phyloP scores from a whole-genome alignment of 2,113 vertebrate genomes.

The Chlorocebus sabaeus region DNA sequence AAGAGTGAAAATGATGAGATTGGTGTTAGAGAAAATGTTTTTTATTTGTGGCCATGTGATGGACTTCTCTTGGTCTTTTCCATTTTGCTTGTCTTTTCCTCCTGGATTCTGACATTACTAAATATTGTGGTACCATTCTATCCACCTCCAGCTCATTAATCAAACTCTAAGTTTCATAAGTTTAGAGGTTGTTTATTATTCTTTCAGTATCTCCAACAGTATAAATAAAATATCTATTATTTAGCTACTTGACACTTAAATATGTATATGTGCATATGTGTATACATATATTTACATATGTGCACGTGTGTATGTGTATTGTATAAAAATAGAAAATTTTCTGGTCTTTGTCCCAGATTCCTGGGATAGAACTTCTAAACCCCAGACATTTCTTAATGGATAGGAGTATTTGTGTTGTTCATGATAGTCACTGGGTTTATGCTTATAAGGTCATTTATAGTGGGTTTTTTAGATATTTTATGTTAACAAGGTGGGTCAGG shows the following conservation, averaged over 20 bases:
- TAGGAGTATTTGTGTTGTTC: not conserved
- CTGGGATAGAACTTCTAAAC: not conserved
- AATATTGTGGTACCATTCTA: not conserved
- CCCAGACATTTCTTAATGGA: not conserved
- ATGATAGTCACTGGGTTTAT: not conserved
- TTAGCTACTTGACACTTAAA: not conserved
- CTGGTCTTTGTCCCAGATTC: not conserved
- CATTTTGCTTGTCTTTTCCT: not conserved
- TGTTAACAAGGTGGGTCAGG: not conserved
- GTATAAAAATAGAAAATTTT: not conserved
- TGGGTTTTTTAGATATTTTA: not conserved
- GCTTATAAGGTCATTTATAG: not conserved
- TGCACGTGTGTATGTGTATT: not conserved
- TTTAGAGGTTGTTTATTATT: not conserved
- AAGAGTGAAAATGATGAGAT: not conserved
- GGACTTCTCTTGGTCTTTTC: not conserved
- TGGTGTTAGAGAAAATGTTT: not conserved
- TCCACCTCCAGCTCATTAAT: not conserved
- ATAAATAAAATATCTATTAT: not conserved
- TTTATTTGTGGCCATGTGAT: not conserved
- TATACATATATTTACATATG: not conserved
- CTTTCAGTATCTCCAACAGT: not conserved
- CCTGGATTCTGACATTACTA: not conserved
- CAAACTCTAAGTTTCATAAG: not conserved
- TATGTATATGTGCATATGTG: not conserved